Conservation (phyloP, 2,888 invertebrate genomes). For the Rhyacophila evoluta region DNA sequence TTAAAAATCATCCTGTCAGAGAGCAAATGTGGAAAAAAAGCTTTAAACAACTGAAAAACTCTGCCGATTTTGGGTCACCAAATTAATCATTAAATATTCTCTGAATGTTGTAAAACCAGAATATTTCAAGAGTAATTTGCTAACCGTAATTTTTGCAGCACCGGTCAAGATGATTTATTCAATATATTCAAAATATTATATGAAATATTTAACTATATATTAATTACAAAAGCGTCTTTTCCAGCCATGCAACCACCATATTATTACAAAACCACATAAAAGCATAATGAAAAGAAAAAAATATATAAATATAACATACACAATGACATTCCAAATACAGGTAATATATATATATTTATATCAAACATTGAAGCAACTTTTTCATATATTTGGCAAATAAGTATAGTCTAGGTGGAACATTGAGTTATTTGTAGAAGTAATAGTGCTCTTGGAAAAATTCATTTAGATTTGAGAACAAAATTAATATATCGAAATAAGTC, state of each 20-base stretch:
- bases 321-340: background rate
- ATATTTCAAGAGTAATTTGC: too few relatives aligned
- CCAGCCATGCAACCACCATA: slow-evolving; percentile 14
- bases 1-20: too few relatives aligned
- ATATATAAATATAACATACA: background rate
- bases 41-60: too few relatives aligned
- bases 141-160: too few relatives aligned
- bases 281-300: slow-evolving; percentile 13
- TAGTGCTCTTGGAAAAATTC: too few relatives aligned
- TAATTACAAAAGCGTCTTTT: background rate
- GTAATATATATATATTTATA: background rate
- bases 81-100: too few relatives aligned
- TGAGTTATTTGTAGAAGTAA: background rate
- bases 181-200: background rate
- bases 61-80: too few relatives aligned
- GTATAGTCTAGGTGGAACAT: background rate
- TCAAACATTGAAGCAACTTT: background rate
- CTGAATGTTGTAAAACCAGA: too few relatives aligned
- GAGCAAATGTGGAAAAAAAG: too few relatives aligned
- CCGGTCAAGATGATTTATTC: too few relatives aligned
- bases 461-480: too few relatives aligned
- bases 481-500: too few relatives aligned
- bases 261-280: slow-evolving; percentile 4
- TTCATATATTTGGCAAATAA: background rate
- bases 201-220: background rate